Evolutionary conservation across 2,797 vertebrate species (phyloP).

Genomic region (Acanthiza pusilla): DNA sequence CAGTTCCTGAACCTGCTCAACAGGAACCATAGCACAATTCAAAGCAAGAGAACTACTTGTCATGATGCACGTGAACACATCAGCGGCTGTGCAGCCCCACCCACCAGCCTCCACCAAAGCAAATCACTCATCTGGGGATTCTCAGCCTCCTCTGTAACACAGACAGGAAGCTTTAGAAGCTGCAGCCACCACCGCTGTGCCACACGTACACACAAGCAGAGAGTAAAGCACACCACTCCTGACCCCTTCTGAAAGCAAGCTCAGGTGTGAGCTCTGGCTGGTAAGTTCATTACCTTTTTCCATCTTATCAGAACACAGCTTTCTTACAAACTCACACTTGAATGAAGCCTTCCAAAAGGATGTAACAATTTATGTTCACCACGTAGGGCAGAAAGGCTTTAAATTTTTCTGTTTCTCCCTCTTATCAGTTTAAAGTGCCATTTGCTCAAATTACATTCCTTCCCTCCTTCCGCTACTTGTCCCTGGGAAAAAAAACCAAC

Average conservation of each 20-base stretch:
- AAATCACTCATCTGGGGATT: accelerated
- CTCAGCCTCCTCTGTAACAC: not conserved
- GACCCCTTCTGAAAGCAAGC: not conserved
- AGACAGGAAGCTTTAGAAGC: not conserved
- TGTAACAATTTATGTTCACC: not conserved
- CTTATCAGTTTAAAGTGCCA: not conserved
- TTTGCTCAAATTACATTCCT: not conserved
- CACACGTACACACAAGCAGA: not conserved
- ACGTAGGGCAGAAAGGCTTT: not conserved
- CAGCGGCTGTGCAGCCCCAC: not conserved
- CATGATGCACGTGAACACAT: accelerated
- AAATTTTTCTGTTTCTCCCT: not conserved
- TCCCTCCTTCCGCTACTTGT: not conserved
- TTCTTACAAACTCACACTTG: not conserved
- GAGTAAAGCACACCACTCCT: not conserved
- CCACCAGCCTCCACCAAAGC: not conserved
- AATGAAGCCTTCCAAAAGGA: not conserved
- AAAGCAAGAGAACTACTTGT: not conserved
- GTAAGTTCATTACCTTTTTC: not conserved
- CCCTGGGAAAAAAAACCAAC: not conserved
- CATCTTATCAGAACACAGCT: not conserved
- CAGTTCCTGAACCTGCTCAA: not conserved
- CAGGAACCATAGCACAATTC: not conserved
- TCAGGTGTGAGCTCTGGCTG: accelerated
- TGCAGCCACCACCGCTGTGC: not conserved